Base-by-base conservation (phyloP, 1,140 invertebrate genomes). In the Drosophila kepulauana region DNA sequence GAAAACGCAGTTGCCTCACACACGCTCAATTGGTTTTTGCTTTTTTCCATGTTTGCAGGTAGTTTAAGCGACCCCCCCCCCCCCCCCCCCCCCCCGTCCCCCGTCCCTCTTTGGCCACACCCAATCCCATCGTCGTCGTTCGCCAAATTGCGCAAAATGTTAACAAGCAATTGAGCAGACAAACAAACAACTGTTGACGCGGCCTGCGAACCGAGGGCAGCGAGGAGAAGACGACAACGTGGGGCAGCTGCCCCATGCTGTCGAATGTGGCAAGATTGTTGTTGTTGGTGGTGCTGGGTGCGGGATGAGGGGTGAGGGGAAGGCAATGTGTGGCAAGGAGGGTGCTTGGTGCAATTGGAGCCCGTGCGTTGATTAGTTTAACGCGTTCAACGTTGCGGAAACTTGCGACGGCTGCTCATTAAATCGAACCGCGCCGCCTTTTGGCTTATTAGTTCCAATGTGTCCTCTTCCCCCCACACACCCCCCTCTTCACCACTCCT, bases 131-230 rank as follows among this genome's bases (percentile, higher is more conserved):
- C 16, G 49, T 16, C 57, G 59, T 56, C 69, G 58, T 56, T 82
- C 51, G 70, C 82, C 78, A 89, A 89, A 89, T 89, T 89, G 85
- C 86, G 72, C 78, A 89, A 88, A 89, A 89, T 89, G 85, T 89
- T 89, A 89, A 89, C 85, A 89, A 89, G 85, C 86, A 89, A 89
- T 89, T 89, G 85, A 89, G 85, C 85, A 89, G 78, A 90, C 85
- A 85, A 89, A 86, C 85, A 89, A 89, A 89, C 86, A 85, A 85
- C 75, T 85, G 78, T 89, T 78, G 65, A 61, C 33, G 38, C 35
- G 20, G 20, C 20, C 20, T 20, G 20, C 20, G 7, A 8, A 38
- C 35, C 7, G 63, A 41, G 25, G 54, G 38, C 38, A 46, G 20
- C 30, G 49, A 15, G 8, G n/a, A 15, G 48, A 4, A 15, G 16